Percentiles rank a stretch among this genome's conserved stretches.
Evolutionary conservation across 2,888 invertebrate genomes (phyloP).

Genomic region (Nymphalis polychloros): DNA sequence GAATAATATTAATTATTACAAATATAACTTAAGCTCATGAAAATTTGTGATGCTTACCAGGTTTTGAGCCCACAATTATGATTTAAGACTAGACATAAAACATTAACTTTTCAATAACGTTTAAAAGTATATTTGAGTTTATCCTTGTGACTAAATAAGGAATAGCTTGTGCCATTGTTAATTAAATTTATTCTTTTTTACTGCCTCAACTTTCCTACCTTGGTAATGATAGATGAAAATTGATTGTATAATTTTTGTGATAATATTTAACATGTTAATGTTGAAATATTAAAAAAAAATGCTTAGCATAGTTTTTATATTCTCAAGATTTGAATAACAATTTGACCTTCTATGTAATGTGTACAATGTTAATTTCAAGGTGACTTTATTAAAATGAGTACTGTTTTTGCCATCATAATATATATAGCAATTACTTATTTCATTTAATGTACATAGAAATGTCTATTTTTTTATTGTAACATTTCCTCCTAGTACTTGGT

Average conservation of each 20-base stretch:
- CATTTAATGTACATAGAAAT: neutral
- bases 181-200: neutral
- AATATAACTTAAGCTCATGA: no score
- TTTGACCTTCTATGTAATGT: conserved; percentile 16
- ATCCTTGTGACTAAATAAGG: no score
- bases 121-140: no score
- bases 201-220: neutral
- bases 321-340: conserved; percentile 4
- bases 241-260: no score
- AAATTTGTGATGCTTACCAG: no score
- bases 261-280: no score
- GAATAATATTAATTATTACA: no score
- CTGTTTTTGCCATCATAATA: neutral
- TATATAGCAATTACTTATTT: neutral
- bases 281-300: neutral
- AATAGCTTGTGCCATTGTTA: neutral
- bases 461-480: neutral
- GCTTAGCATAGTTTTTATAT: neutral
- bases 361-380: conserved; percentile 13
- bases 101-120: no score
- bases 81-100: no score
- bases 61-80: no score
- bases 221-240: no score
- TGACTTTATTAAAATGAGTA: neutral
- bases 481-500: neutral